Base-by-base conservation (phyloP, 2,888 invertebrate genomes). In the Acleris laterana region DNA sequence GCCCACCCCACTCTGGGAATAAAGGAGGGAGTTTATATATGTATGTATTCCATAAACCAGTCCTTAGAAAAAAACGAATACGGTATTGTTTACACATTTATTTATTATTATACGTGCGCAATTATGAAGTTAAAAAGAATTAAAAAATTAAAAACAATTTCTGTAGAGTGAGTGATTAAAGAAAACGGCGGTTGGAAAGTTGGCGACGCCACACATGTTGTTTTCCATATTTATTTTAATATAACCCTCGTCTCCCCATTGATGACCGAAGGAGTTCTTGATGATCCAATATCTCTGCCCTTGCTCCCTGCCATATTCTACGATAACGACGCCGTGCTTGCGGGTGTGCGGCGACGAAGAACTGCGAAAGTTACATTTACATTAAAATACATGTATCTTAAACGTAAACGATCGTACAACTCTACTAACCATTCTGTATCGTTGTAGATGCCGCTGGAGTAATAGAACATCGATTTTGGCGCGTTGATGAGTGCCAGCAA, bases 201-300 rank as follows among this genome's bases (percentile, higher is more conserved):
- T 56, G 13, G 56, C 22, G 11, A 56, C 20, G 22, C 63, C 63
- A 20, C 63, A 63, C 9, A 50, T 32, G 38, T 63, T 63, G 13
- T 38, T 13, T 22, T 57, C 42, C n/a, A 56, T 38, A 20, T n/a
- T 42, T 3, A 63, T 56, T n/a, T 46, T 49, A 25, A 63, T 50
- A 17, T 56, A 63, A 20, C 63, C 63, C 7, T 57, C 38, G 19
- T 63, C 63, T n/a, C 63, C 63, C 63, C 63, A 63, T 6, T 42
- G n/a, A 13, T 5, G 11, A 6, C 63, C 63, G 22, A 25, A 63
- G 5, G 56, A 25, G 42, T 63, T 63, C 22, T 63, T 63, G 55
- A 63, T 20, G 20, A 63, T 48, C 63, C 63, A 63, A 42, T 57
- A 63, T n/a, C 22, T 49, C 46, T 46, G 19, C 5, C 42, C 50